Conservation (phyloP, 2,113 vertebrate genomes). For the Phalacrocorax aristotelis region DNA sequence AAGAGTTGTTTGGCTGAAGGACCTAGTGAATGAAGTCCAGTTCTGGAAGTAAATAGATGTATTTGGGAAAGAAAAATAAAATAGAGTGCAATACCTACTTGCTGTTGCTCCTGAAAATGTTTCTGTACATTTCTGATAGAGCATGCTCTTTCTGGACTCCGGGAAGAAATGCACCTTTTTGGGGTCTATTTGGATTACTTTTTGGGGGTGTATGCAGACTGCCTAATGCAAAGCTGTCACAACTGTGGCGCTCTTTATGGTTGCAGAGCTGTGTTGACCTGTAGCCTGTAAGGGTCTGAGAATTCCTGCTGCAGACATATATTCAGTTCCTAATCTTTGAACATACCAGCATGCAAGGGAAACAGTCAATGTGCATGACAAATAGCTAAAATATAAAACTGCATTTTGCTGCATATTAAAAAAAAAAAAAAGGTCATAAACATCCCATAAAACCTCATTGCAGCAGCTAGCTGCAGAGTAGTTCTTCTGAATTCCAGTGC, state of each 20-base stretch:
- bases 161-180: neutral
- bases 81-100: neutral
- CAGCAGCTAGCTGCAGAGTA: neutral
- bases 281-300: neutral
- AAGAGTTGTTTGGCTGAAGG: neutral
- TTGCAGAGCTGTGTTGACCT: neutral
- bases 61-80: neutral
- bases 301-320: neutral
- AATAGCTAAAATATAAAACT: neutral
- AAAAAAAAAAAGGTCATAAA: no score
- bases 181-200: neutral
- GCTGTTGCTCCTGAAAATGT: neutral
- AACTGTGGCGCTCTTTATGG: neutral
- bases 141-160: neutral
- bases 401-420: neutral
- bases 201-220: fast-evolving
- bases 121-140: neutral
- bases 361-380: neutral
- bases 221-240: neutral
- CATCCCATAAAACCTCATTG: neutral
- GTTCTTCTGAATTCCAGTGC: neutral
- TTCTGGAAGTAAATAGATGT: neutral
- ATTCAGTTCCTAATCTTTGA: neutral
- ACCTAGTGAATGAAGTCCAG: neutral
- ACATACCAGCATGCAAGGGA: neutral